Conservation (phyloP, 2,797 vertebrate genomes). For the Spinus pinus region DNA sequence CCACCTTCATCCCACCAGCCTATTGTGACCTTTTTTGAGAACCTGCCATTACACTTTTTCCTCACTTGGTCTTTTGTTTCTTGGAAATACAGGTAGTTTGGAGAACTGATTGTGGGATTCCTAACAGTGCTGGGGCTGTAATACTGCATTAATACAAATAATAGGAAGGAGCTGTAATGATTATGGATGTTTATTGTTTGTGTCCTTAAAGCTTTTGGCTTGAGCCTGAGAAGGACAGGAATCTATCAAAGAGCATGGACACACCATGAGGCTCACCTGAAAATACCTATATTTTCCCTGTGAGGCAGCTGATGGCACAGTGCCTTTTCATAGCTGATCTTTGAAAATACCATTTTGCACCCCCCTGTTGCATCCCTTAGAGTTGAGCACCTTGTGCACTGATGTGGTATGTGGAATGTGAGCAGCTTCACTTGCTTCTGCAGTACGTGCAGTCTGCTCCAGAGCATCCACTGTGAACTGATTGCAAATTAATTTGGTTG, state of each 20-base stretch:
- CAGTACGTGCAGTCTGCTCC: background rate
- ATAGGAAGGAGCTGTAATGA: background rate
- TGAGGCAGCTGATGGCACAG: background rate
- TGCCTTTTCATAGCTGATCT: background rate
- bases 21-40: background rate
- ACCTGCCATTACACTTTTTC: background rate
- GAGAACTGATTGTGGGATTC: background rate
- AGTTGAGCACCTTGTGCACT: background rate
- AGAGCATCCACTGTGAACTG: background rate
- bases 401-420: background rate
- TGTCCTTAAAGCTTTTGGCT: background rate
- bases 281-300: fast-evolving
- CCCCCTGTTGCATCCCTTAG: background rate
- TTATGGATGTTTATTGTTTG: background rate
- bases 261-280: background rate
- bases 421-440: background rate
- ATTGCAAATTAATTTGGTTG: conserved; percentile 34
- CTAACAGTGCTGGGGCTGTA: background rate
- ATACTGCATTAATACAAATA: background rate
- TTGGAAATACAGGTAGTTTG: background rate
- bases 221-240: background rate
- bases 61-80: background rate
- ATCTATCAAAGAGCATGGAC: background rate
- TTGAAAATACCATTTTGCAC: background rate
- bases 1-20: background rate